Evolutionary conservation across 2,113 vertebrate species (phyloP).

Genomic region (Atractosteus spatula): DNA sequence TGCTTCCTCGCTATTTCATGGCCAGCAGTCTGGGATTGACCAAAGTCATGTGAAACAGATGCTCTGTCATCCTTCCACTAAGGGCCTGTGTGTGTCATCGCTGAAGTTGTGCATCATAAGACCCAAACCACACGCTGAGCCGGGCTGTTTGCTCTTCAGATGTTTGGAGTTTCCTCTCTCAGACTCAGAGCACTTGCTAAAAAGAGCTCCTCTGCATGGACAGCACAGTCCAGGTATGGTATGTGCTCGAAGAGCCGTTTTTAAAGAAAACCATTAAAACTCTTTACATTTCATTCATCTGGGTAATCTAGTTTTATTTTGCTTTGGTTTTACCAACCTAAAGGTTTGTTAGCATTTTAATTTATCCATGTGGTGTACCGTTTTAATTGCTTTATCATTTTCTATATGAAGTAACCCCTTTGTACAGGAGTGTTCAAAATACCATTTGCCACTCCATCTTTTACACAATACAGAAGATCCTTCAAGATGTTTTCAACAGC

Average conservation of each 20-base stretch:
- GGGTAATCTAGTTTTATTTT: too few species aligned
- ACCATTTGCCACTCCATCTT: too few species aligned
- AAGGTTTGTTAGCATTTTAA: too few species aligned
- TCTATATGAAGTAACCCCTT: too few species aligned
- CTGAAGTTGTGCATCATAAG: constrained; percentile 12
- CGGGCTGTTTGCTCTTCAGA: background rate
- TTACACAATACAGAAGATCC: too few species aligned
- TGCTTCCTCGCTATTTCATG: background rate
- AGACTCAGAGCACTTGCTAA: constrained; percentile 3
- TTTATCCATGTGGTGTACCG: too few species aligned
- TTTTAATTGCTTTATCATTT: too few species aligned
- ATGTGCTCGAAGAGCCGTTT: background rate
- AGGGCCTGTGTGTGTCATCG: constrained; percentile 7
- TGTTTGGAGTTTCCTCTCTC: background rate
- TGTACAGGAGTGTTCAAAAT: too few species aligned
- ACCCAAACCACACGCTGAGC: constrained; percentile 9
- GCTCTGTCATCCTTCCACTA: constrained; percentile 13
- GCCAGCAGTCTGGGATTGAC: constrained; percentile 17
- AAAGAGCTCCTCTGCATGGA: background rate
- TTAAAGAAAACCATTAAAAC: too few species aligned
- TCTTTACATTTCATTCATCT: too few species aligned
- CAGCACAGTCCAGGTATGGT: background rate
- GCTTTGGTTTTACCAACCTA: too few species aligned
- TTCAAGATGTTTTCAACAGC: too few species aligned
- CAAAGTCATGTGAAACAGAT: constrained; percentile 21